Evolutionary conservation across 1,140 invertebrate species (phyloP), one percentile per base, ranked within the genome.

Genomic region (Drosophila littoralis): DNA sequence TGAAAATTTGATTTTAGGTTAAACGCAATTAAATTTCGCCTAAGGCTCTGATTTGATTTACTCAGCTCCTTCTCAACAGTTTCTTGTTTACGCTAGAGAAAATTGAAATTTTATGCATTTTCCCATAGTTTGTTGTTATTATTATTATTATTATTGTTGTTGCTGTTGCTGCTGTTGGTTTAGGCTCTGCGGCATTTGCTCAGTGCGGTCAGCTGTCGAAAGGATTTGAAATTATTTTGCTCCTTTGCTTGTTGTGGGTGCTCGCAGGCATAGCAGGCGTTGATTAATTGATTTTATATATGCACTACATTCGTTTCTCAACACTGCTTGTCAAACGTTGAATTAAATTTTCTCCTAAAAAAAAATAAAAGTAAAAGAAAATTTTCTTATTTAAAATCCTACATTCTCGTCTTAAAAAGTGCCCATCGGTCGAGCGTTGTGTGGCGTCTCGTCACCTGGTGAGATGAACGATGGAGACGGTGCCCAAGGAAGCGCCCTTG

Each of bases 1-100:
- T 77, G 60, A 76, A 86, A 86, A 88, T 82, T 88, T 88, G 79
- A 88, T 88, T 88, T 88, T 58, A 76, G 83, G 83, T 88, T 88
- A 88, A 88, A 88, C 83, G 79, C 83, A 88, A 88, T 88, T 88
- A 88, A 88, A 88, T 88, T 88, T 88, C 70, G 79, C 83, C 79
- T 63, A 45, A 59, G 67, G 83, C 73, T 45, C 68, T 82, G 82
- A 81, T 86, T 86, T 88, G 64, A 82, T 86, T 74, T 86, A 57
- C 74, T 43, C 55, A 45, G 33, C 15, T 35, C 36, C 46, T 50
- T 35, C 38, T 48, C 45, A 22, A 46, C 50, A 15, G 52, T 45
- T 73, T 72, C 43, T 71, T 76, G 71, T 83, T 83, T 83, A 73
- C 77, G 71, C 65, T 70, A 73, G 40, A 76, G 57, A 79, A 86